These are phyloP conservation scores for Pseudolaguvia tuberculata DNA, from an alignment of 2,113 vertebrate species.

Conservation along the genomic window DNA sequence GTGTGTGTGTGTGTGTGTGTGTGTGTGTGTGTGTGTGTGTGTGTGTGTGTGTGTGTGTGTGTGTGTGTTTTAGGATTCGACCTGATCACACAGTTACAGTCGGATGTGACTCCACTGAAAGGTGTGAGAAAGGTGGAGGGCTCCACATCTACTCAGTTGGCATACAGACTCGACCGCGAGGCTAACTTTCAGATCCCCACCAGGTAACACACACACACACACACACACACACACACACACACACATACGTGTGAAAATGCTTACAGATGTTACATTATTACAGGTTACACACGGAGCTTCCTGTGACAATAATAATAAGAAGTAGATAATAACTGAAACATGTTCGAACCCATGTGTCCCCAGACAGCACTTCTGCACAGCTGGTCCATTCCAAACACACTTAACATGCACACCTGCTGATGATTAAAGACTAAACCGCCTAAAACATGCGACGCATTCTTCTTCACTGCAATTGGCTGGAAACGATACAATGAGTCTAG, in stretches of 20 bases:
- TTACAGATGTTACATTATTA: constrained; percentile 70
- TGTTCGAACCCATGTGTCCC: constrained; percentile 57
- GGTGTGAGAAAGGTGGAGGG: constrained; percentile 75
- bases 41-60: constrained; percentile 23
- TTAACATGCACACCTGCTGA: not conserved
- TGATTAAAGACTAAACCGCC: constrained; percentile 9
- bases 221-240: constrained; percentile 11
- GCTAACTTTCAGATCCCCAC: constrained; percentile 79
- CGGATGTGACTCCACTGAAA: constrained; percentile 70
- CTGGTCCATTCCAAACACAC: not conserved
- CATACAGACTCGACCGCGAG: constrained; percentile 74
- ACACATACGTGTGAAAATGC: not conserved
- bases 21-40: constrained; percentile 4
- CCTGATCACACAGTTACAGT: constrained; percentile 75
- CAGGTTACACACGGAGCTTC: constrained; percentile 56
- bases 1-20: constrained; percentile 1
- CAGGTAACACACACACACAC: constrained; percentile 56
- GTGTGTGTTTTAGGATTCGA: constrained; percentile 65
- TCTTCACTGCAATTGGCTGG: no score
- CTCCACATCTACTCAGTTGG: constrained; percentile 73
- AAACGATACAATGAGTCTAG: not conserved
- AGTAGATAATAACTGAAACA: constrained; percentile 31
- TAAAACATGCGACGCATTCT: not conserved
- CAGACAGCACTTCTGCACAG: constrained; percentile 18
- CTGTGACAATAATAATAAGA: not conserved